Percentiles rank a stretch among this genome's conserved stretches.
Conservation (phyloP, 2,888 invertebrate species). For the Belgica antarctica region DNA sequence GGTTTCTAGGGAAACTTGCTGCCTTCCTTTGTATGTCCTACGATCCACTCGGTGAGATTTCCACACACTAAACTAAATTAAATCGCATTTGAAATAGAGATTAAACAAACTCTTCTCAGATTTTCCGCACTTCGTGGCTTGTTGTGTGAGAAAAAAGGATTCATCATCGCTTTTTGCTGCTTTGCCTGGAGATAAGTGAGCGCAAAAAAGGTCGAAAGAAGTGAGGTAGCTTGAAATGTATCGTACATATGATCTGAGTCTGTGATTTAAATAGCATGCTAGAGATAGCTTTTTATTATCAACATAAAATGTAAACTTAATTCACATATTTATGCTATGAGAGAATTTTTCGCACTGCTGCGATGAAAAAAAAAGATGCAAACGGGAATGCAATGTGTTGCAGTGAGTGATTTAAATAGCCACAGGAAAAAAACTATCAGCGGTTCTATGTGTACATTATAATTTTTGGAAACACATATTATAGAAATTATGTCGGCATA, state of each 20-base stretch:
- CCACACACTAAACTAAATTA: constrained; percentile 34
- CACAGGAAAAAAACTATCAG: constrained; percentile 41
- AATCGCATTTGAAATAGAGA: constrained; percentile 24
- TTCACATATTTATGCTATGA: constrained; percentile 26
- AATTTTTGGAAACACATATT: constrained; percentile 39
- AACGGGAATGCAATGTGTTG: constrained; percentile 2
- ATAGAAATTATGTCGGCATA: constrained; percentile 16
- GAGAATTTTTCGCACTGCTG: background rate
- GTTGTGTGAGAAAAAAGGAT: background rate
- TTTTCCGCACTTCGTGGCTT: constrained; percentile 23
- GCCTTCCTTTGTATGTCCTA: background rate
- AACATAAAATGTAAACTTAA: background rate
- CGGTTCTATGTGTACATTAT: constrained; percentile 11
- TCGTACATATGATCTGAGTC: background rate
- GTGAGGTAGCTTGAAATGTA: background rate
- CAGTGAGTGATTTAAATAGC: constrained; percentile 36
- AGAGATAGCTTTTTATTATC: too few species aligned
- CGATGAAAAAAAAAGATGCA: constrained; percentile 7
- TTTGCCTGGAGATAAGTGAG: background rate
- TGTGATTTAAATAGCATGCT: background rate
- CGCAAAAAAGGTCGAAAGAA: background rate
- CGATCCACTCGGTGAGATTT: background rate
- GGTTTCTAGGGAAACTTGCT: background rate
- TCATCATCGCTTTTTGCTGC: background rate
- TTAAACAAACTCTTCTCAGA: constrained; percentile 1